These are phyloP conservation scores for Stichodactyla mertensii DNA, from an alignment of 64 coral and sea anemone species.

Conservation along the genomic window DNA sequence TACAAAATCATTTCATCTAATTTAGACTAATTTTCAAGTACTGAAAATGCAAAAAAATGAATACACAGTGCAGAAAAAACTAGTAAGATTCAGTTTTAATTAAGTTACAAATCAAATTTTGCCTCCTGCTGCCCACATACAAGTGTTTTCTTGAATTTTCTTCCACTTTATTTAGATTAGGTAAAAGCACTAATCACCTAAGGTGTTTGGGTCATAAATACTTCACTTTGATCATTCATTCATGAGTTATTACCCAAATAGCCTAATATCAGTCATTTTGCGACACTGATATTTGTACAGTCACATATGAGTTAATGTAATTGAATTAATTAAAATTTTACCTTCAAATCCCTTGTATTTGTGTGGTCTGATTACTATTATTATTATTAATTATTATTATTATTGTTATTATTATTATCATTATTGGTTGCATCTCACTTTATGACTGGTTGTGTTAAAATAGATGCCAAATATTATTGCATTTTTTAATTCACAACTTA, in stretches of 20 bases:
- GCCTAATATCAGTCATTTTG: background rate
- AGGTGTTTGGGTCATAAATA: no score
- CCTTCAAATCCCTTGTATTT: background rate
- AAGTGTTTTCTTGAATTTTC: background rate
- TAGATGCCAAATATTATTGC: no score
- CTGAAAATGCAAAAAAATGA: background rate
- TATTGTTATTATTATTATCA: no score
- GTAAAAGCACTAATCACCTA: background rate
- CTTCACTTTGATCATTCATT: no score
- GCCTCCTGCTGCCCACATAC: no score
- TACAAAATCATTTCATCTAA: background rate
- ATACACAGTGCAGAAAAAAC: background rate
- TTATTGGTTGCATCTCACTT: no score
- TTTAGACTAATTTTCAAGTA: background rate
- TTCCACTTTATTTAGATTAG: background rate
- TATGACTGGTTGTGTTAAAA: no score
- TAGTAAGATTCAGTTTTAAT: no score
- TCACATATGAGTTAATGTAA: slow-evolving; percentile 9
- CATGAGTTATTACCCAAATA: no score
- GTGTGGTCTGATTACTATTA: background rate
- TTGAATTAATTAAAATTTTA: slow-evolving; percentile 25
- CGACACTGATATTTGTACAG: background rate
- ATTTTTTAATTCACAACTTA: no score
- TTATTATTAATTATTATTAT: no score
- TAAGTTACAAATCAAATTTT: background rate